A percentile compares a stretch with the other conserved stretches of the same genome.
These are phyloP conservation scores for Tuberolachnus salignus DNA, from an alignment of 2,888 invertebrate genomes.

Conservation along the genomic window DNA sequence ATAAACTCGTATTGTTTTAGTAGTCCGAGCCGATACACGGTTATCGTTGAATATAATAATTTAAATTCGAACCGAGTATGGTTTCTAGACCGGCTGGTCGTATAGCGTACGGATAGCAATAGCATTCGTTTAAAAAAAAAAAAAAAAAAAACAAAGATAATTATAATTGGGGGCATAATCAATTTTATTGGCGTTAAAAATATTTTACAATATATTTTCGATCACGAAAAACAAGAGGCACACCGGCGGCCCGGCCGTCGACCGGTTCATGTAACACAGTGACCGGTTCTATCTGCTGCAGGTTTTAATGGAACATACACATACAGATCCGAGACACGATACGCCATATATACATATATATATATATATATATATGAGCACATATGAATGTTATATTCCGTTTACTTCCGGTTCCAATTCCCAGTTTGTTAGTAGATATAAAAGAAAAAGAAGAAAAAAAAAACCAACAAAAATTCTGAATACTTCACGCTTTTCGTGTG, in stretches of 20 bases:
- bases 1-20: too few species aligned
- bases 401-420: constrained; percentile 54
- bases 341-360: constrained; percentile 7
- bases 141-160: constrained; percentile 31
- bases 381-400: constrained; percentile 30
- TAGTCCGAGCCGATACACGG: too few species aligned
- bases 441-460: constrained; percentile 16
- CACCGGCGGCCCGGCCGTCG: constrained; percentile 33
- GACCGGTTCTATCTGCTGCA: constrained; percentile 47
- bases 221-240: constrained; percentile 43
- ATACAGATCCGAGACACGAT: constrained; percentile 51
- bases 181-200: constrained; percentile 40
- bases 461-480: not conserved
- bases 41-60: too few species aligned
- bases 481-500: not conserved
- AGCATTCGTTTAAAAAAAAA: not conserved
- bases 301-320: constrained; percentile 49
- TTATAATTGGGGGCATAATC: constrained; percentile 27
- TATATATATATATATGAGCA: not conserved
- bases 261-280: constrained; percentile 52
- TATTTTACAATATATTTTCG: constrained; percentile 42
- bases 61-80: too few species aligned
- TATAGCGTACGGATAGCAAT: too few species aligned
- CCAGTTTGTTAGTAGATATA: constrained; percentile 21
- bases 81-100: too few species aligned